A percentile compares a stretch with the other conserved stretches of the same genome.
phyloP scores from a whole-genome alignment of 2,113 vertebrate genomes.

The Planiliza haematocheilus region DNA sequence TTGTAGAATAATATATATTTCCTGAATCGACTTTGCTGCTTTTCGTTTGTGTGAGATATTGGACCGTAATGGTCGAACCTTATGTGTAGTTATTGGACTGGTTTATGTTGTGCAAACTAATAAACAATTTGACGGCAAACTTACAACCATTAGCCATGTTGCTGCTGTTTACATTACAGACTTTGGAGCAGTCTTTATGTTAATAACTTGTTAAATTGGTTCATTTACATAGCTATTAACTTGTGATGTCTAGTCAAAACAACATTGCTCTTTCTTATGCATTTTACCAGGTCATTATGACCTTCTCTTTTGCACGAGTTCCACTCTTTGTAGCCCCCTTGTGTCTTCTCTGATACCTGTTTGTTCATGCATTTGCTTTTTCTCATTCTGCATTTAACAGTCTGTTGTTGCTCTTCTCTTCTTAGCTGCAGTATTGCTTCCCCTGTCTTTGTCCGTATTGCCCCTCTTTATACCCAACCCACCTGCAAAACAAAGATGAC shows the following conservation, averaged over 20 bases:
- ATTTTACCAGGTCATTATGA: slow-evolving; percentile 20
- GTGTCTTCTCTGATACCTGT: not conserved
- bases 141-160: slow-evolving; percentile 22
- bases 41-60: not conserved
- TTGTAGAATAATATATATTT: not conserved
- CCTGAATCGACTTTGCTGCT: not conserved
- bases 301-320: not conserved
- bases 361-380: not conserved
- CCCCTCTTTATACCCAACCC: not conserved
- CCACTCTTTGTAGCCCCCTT: not conserved
- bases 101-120: slow-evolving; percentile 10
- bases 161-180: slow-evolving; percentile 31
- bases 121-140: slow-evolving; percentile 31
- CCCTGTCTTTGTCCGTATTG: slow-evolving; percentile 1
- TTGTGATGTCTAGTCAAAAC: slow-evolving; percentile 50
- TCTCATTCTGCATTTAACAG: not conserved
- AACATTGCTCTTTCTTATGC: slow-evolving; percentile 31
- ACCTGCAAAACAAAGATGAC: slow-evolving; percentile 13
- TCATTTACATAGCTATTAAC: slow-evolving; percentile 56
- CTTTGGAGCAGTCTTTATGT: slow-evolving; percentile 37
- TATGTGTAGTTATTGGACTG: too few relatives aligned
- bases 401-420: not conserved
- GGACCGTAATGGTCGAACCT: not conserved
- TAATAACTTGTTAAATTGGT: slow-evolving; percentile 42
- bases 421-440: not conserved